Evolutionary conservation across 2,888 invertebrate genomes (phyloP), one percentile per base, ranked within the genome.

Genomic region (Drosophila meridionalis): DNA sequence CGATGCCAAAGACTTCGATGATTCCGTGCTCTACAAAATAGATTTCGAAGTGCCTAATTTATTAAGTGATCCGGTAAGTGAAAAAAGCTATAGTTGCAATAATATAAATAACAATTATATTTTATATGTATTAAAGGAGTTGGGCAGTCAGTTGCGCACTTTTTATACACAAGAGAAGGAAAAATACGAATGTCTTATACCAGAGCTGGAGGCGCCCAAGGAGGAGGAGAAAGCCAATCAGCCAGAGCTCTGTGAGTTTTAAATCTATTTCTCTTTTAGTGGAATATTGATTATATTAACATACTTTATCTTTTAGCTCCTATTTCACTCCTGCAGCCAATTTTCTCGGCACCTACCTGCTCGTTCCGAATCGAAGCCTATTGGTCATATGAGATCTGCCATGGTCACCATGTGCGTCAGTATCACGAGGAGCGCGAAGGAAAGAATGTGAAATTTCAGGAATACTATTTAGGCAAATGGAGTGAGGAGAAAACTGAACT

Each of bases 301-400:
- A 26, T 12, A 2, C 8, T 0, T 9, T 32, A 0, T 28, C 20
- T 2, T 74, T 3, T 45, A 55, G 96, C 96, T 76, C 97, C 98
- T 0, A 93, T 98, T 53, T 96, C 97, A 85, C 93, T 98, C 26
- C 93, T 99, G 55, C 94, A 95, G 69, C 96, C 96, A 0, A 93
- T 98, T 66, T 97, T 98, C 91, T 93, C 94, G 2, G 96, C 96
- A 83, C 95, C 96, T 80, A 95, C 96, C 57, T 99, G 98, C 91
- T 97, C 98, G 0, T 98, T 97, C 89, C 95, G 97, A 76, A 93
- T 98, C 58, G 98, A 98, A 91, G 96, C 96, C 3, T 99, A 98
- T 91, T 99, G 99, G 99, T 98, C 98, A 0, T 99, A 99, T 92
- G 98, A 99, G 93, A 95, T 99, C 38, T 99, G 99, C 89, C 99